phyloP scores from a whole-genome alignment of 2,113 vertebrate genomes.

The Brachionichthys hirsutus region DNA sequence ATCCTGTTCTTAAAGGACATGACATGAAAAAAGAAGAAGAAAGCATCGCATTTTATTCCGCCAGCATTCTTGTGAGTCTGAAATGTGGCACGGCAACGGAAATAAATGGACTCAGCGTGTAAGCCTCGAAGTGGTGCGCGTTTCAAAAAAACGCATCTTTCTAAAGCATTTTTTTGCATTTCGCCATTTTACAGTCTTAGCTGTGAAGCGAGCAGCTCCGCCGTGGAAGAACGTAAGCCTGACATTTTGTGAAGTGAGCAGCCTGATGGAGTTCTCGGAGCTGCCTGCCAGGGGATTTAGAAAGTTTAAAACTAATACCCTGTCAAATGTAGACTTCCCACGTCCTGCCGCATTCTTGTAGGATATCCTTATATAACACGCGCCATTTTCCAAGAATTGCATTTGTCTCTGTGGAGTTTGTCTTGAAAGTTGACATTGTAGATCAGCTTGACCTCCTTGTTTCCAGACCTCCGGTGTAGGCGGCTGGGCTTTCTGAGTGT shows the following conservation, averaged over 20 bases:
- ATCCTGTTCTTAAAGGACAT: too few species aligned
- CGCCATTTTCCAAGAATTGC: neutral
- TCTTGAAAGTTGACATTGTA: neutral
- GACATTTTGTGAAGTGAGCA: constrained; percentile 65
- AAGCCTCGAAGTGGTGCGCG: neutral
- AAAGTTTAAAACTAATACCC: constrained; percentile 69
- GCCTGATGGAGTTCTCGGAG: constrained; percentile 47
- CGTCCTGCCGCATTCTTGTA: constrained; percentile 19
- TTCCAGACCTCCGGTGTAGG: neutral
- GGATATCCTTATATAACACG: constrained; percentile 37
- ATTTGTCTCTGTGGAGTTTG: constrained; percentile 23
- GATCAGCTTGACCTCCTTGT: constrained; percentile 16
- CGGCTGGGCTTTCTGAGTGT: neutral
- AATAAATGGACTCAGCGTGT: constrained; percentile 12
- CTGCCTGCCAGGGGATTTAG: constrained; percentile 61
- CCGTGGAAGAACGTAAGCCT: constrained; percentile 53
- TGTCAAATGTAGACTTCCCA: constrained; percentile 50
- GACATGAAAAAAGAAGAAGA: too few species aligned
- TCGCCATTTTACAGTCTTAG: constrained; percentile 21
- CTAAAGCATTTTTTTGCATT: constrained; percentile 24
- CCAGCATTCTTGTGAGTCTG: too few species aligned
- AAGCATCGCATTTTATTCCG: too few species aligned
- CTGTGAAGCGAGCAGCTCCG: constrained; percentile 48
- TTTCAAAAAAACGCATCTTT: neutral
- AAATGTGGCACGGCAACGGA: constrained; percentile 2